Conservation (phyloP, 2,888 invertebrate species). For the Sphinx pinastri region DNA sequence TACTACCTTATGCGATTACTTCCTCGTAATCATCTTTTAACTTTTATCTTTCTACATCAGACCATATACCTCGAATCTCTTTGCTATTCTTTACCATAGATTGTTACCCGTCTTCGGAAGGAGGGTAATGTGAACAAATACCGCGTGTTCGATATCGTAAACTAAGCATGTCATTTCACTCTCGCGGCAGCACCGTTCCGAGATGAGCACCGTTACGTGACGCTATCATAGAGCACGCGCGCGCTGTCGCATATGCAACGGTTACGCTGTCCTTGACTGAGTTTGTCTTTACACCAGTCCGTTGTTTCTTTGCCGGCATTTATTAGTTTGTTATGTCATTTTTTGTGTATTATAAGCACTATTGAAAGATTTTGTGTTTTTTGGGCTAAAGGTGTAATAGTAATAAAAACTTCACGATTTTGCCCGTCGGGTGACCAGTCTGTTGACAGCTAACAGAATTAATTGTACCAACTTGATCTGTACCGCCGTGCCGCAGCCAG, state of each 20-base stretch:
- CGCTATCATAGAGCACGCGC: conserved; percentile 36
- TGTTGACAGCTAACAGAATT: too few relatives aligned
- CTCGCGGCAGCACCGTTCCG: conserved; percentile 41
- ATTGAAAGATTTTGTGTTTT: too few relatives aligned
- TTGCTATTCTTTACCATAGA: background rate
- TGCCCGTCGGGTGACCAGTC: too few relatives aligned
- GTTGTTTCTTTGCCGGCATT: background rate
- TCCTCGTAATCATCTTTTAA: too few relatives aligned
- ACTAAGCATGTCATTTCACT: conserved; percentile 45
- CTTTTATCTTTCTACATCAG: background rate
- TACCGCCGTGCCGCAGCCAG: too few relatives aligned
- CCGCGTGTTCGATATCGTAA: conserved; percentile 27
- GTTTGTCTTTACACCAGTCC: conserved; percentile 25
- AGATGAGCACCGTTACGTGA: conserved; percentile 38
- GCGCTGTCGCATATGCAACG: conserved; percentile 28
- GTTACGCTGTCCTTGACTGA: conserved; percentile 41
- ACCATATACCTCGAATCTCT: background rate
- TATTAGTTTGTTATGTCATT: background rate
- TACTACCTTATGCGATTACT: too few relatives aligned
- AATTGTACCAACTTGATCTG: too few relatives aligned
- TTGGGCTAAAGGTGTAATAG: too few relatives aligned
- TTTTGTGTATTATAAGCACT: background rate
- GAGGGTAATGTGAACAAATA: background rate
- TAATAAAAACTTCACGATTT: too few relatives aligned
- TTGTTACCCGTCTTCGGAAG: too few relatives aligned